Evolutionary conservation across 1,140 invertebrate species (phyloP).

Genomic region (Aricia agestis): DNA sequence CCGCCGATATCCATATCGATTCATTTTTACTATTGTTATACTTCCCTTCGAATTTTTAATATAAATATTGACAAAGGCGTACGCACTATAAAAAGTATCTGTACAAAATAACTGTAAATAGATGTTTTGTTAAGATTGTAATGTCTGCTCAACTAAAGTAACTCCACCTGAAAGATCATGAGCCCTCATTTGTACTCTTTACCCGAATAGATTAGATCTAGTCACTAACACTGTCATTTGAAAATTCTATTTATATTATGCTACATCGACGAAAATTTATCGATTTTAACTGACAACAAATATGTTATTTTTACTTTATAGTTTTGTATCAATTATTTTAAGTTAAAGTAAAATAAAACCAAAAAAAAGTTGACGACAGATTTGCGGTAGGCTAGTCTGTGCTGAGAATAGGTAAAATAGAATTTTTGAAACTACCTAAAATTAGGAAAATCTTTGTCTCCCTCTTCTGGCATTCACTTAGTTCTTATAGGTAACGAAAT

Average conservation of each 20-base stretch:
- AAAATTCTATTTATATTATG: background rate
- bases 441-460: background rate
- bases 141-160: conserved; percentile 59
- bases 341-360: background rate
- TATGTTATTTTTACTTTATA: conserved; percentile 5
- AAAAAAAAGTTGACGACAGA: background rate
- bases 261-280: conserved; percentile 10
- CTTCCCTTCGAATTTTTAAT: conserved; percentile 51
- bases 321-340: background rate
- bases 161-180: conserved; percentile 9
- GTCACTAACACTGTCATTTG: conserved; percentile 6
- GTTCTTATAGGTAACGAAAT: no score
- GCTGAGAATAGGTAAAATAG: conserved; percentile 1
- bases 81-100: conserved; percentile 38
- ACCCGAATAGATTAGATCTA: conserved; percentile 11
- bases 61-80: conserved; percentile 54
- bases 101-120: conserved; percentile 67
- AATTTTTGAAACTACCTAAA: conserved; percentile 5
- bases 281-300: background rate
- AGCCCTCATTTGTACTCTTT: conserved; percentile 8
- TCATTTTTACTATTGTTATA: conserved; percentile 45
- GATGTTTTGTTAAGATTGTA: conserved; percentile 68
- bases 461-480: no score
- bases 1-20: conserved; percentile 47
- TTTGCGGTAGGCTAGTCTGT: background rate